Percentiles rank a stretch among this genome's conserved stretches.
phyloP scores from a whole-genome alignment of 2,113 vertebrate genomes.

The Heliornis fulica region DNA sequence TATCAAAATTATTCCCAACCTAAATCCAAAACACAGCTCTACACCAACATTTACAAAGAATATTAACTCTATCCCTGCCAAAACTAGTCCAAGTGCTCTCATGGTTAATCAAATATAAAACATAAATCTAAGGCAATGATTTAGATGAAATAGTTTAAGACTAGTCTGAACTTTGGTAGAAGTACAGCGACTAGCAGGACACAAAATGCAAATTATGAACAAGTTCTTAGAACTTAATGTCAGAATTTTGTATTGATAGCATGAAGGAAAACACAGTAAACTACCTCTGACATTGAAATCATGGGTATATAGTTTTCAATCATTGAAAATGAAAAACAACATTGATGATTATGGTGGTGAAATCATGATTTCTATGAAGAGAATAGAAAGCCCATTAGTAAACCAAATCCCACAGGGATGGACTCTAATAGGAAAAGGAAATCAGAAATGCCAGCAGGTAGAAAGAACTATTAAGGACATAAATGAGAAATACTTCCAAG shows the following conservation, averaged over 20 bases:
- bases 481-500: background rate
- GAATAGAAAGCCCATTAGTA: background rate
- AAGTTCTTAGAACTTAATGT: background rate
- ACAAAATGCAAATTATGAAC: background rate
- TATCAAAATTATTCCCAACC: too few relatives aligned
- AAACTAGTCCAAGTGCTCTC: background rate
- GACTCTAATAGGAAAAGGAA: background rate
- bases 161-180: background rate
- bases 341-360: background rate
- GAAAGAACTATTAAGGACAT: background rate
- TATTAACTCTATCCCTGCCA: too few relatives aligned
- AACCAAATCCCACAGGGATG: background rate
- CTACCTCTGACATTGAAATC: background rate
- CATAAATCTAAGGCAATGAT: background rate
- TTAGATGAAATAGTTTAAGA: background rate
- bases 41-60: too few relatives aligned
- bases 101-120: background rate
- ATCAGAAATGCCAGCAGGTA: background rate
- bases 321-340: background rate
- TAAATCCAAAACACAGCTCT: too few relatives aligned
- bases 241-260: background rate
- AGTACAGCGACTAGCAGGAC: background rate
- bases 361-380: background rate
- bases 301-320: background rate
- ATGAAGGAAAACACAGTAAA: background rate